Conservation (phyloP, 2,888 invertebrate species). For the Clanis bilineata region DNA sequence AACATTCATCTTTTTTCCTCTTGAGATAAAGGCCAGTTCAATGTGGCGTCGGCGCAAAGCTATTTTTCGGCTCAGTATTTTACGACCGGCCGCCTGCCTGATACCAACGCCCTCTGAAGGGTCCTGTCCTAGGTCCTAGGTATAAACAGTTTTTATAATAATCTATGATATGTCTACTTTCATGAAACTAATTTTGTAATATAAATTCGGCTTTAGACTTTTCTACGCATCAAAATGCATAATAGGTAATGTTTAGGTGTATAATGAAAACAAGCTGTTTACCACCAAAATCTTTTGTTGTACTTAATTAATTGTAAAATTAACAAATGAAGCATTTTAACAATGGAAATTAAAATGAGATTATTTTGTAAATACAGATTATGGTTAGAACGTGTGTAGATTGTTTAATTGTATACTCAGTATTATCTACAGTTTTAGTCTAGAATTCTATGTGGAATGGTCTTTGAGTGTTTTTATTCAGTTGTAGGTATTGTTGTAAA, state of each 20-base stretch:
- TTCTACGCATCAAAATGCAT: too few species aligned
- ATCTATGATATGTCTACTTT: too few species aligned
- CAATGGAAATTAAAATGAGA: conserved; percentile 32
- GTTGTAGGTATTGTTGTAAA: background rate
- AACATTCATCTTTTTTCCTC: too few species aligned
- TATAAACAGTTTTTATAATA: too few species aligned
- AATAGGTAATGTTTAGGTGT: conserved; percentile 12
- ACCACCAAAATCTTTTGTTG: conserved; percentile 55
- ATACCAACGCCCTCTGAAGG: too few species aligned
- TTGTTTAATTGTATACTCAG: conserved; percentile 4
- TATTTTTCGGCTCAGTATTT: too few species aligned
- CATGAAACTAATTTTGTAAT: too few species aligned
- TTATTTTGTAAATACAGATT: conserved; percentile 10
- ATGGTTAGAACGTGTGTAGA: conserved; percentile 7
- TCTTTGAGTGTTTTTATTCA: background rate
- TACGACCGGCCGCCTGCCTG: too few species aligned
- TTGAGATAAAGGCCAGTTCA: too few species aligned
- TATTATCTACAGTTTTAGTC: background rate
- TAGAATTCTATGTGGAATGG: background rate
- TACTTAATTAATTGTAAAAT: conserved; percentile 54
- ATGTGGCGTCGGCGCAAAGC: too few species aligned
- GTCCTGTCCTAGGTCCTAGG: too few species aligned
- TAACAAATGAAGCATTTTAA: conserved; percentile 17
- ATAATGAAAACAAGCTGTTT: conserved; percentile 44
- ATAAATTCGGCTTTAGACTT: too few species aligned